phyloP scores from a whole-genome alignment of 2,113 vertebrate genomes.

The Phyllostomus hastatus region DNA sequence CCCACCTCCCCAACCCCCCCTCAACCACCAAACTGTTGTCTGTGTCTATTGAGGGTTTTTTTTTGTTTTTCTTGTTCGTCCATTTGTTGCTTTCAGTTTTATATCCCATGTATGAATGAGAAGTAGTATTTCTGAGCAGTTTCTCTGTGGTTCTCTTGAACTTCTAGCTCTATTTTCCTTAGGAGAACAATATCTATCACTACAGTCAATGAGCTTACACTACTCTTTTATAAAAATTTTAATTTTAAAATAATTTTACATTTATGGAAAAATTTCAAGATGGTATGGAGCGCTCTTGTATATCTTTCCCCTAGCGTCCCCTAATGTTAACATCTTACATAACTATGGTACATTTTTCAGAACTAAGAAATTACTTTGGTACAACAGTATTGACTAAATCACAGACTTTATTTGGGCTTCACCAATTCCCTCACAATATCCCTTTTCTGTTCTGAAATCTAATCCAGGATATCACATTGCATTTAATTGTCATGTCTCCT shows the following conservation, averaged over 20 bases:
- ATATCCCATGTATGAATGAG: not conserved
- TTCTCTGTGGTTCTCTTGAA: slow-evolving; percentile 24
- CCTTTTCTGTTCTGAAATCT: not conserved
- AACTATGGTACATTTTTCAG: not conserved
- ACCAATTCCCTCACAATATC: not conserved
- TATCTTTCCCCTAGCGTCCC: not conserved
- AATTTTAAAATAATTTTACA: slow-evolving; percentile 21
- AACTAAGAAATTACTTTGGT: not conserved
- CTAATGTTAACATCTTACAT: not conserved
- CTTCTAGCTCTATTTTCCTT: not conserved
- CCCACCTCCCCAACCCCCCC: not conserved
- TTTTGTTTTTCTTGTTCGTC: not conserved
- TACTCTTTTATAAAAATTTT: not conserved
- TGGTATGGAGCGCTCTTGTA: not conserved
- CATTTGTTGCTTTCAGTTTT: not conserved
- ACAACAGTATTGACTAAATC: not conserved
- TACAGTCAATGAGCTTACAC: not conserved
- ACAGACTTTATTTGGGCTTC: not conserved
- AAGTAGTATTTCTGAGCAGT: not conserved
- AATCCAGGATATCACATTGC: not conserved
- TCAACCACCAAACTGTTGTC: not conserved
- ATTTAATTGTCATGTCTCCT: not conserved
- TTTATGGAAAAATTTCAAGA: not conserved
- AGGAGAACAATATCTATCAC: not conserved
- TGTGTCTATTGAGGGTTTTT: not conserved